phyloP scores from a whole-genome alignment of 2,888 invertebrate species.

The Dolichopus griseipennis region DNA sequence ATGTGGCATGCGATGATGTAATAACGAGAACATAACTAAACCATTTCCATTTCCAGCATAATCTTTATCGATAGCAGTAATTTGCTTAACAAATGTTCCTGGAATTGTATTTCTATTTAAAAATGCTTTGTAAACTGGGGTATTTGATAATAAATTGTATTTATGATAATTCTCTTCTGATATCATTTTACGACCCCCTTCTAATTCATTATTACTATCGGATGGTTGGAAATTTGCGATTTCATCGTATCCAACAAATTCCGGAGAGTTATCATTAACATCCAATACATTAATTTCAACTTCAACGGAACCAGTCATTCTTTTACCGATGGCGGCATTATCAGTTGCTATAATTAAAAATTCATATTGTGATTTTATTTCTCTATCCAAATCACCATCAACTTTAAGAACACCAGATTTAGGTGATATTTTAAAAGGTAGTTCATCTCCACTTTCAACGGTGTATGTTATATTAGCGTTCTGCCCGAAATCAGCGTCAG shows the following conservation, averaged over 20 bases:
- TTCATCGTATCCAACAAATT: constrained; percentile 69
- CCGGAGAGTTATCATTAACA: constrained; percentile 74
- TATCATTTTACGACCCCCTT: constrained; percentile 34
- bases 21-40: constrained; percentile 65
- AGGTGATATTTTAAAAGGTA: constrained; percentile 64
- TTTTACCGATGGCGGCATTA: constrained; percentile 52
- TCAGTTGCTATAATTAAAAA: constrained; percentile 67
- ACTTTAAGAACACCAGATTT: constrained; percentile 61
- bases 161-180: constrained; percentile 15
- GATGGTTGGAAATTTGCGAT: constrained; percentile 20
- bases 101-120: constrained; percentile 65
- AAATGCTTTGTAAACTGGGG: constrained; percentile 66
- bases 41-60: constrained; percentile 82
- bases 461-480: constrained; percentile 71
- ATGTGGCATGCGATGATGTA: constrained; percentile 53
- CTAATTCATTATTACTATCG: constrained; percentile 30
- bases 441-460: constrained; percentile 47
- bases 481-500: constrained; percentile 68
- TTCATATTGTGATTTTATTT: constrained; percentile 58
- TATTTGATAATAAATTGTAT: not conserved
- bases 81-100: constrained; percentile 63
- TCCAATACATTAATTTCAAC: constrained; percentile 75
- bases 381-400: constrained; percentile 68
- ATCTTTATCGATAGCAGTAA: constrained; percentile 78
- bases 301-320: constrained; percentile 62